These are phyloP conservation scores for Tadarida brasiliensis DNA, from an alignment of 2,797 vertebrate species.

Conservation along the genomic window DNA sequence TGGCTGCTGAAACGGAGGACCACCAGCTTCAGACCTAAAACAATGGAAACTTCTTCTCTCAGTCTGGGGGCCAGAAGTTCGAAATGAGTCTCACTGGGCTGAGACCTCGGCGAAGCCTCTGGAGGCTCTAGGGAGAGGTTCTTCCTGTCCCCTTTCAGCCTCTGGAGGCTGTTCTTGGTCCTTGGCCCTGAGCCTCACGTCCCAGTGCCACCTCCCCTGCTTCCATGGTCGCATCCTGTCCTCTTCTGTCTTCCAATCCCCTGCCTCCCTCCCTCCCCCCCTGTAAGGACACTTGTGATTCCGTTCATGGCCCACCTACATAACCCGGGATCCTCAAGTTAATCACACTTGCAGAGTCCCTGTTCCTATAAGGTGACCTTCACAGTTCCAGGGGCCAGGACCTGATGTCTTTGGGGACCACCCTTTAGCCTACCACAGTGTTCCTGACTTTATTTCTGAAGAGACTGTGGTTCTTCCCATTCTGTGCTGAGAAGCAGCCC, in stretches of 20 bases:
- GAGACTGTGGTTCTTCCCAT: neutral
- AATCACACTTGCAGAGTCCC: neutral
- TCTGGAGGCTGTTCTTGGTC: neutral
- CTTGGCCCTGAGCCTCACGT: rapidly evolving
- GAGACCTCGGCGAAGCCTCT: neutral
- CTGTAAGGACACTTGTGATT: neutral
- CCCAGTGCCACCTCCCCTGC: neutral
- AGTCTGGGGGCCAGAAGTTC: neutral
- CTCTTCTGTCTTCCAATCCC: neutral
- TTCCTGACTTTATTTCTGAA: neutral
- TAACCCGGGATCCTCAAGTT: neutral
- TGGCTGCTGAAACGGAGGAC: neutral
- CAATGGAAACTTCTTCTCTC: neutral
- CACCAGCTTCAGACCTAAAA: neutral
- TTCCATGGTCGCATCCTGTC: rapidly evolving
- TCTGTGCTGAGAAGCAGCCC: neutral
- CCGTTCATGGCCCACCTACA: rapidly evolving
- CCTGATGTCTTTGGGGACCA: neutral
- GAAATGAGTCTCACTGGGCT: neutral
- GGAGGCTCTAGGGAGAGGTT: too few relatives aligned
- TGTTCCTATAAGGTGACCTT: rapidly evolving
- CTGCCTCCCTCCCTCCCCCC: neutral
- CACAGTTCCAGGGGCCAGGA: neutral
- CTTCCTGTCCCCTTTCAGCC: neutral
- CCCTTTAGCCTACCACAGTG: neutral